Conservation (phyloP, 1,140 invertebrate species). For the Cherax quadricarinatus region DNA sequence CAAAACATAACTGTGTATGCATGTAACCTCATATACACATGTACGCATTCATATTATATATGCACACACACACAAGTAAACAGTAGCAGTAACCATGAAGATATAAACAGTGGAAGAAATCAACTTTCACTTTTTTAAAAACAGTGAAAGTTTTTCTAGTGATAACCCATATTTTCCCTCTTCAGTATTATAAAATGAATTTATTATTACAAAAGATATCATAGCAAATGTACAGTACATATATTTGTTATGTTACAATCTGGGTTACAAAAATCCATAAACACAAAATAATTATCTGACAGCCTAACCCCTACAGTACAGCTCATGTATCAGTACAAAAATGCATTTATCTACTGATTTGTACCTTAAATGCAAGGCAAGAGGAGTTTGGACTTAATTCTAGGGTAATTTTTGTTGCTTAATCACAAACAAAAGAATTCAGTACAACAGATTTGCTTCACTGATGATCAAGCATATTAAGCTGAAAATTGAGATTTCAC, state of each 20-base stretch:
- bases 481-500: not conserved
- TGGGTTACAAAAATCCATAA: not conserved
- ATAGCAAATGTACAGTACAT: not conserved
- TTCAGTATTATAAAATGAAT: no score
- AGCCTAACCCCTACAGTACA: not conserved
- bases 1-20: no score
- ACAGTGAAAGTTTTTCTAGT: no score
- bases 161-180: no score
- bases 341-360: not conserved
- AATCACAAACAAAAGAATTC: not conserved
- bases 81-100: no score
- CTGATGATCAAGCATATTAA: not conserved
- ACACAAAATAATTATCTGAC: not conserved
- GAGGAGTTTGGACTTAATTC: not conserved
- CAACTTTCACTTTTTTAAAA: no score
- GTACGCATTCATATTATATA: no score
- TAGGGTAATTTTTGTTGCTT: not conserved
- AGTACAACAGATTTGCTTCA: not conserved
- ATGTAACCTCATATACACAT: no score
- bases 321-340: not conserved
- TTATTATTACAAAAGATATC: not conserved
- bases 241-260: not conserved
- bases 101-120: no score
- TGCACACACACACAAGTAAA: no score
- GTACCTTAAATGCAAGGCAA: not conserved